Evolutionary conservation across 1,140 invertebrate species (phyloP).

Genomic region (Dendrolimus kikuchii): DNA sequence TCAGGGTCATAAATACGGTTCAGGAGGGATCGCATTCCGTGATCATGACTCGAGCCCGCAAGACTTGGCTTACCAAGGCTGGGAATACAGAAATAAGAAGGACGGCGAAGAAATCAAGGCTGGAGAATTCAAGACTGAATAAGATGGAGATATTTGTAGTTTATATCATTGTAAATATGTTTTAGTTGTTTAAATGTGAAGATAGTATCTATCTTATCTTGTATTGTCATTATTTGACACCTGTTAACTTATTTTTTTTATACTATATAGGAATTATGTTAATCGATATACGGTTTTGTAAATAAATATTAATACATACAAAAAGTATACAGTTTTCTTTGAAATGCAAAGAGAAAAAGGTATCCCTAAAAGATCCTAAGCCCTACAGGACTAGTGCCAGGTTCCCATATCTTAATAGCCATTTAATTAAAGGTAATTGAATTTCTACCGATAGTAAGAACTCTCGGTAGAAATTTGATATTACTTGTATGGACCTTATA

Average conservation of each 20-base stretch:
- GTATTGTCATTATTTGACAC: conserved; percentile 7
- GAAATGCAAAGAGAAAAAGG: no score
- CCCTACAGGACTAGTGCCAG: no score
- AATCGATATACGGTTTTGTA: conserved; percentile 3
- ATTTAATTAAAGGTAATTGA: no score
- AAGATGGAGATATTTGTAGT: background rate
- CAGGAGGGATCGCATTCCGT: conserved; percentile 75
- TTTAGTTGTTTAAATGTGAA: background rate
- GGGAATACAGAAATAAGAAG: conserved; percentile 69
- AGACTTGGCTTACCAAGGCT: conserved; percentile 78
- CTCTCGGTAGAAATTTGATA: no score
- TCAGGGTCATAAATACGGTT: conserved; percentile 65
- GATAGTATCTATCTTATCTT: conserved; percentile 10
- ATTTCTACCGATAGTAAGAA: no score
- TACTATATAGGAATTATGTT: background rate
- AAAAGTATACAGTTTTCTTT: no score
- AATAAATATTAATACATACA: no score
- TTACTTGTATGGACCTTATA: no score
- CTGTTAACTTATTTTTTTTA: background rate
- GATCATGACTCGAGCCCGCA: conserved; percentile 78
- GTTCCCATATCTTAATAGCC: no score
- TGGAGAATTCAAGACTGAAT: conserved; percentile 40
- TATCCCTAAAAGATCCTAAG: no score
- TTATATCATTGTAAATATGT: conserved; percentile 4
- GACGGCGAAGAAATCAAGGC: conserved; percentile 55